Evolutionary conservation across 2,888 invertebrate genomes (phyloP).

Genomic region (Colletes collaris): DNA sequence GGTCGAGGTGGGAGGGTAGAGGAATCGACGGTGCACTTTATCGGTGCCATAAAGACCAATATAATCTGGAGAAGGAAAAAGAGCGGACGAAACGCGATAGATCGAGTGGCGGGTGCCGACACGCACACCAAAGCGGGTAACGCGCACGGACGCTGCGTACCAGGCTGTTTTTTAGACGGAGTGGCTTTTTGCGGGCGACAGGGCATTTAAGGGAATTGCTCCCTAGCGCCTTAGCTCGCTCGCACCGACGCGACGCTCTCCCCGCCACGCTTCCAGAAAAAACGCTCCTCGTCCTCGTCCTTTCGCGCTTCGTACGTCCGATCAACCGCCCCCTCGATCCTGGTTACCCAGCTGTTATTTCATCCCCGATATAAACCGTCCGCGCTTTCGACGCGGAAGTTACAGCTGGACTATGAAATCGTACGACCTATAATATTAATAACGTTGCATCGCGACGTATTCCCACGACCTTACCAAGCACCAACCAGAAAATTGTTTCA

Average conservation of each 20-base stretch:
- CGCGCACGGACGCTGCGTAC: slow-evolving; percentile 59
- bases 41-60: slow-evolving; percentile 79
- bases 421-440: no score
- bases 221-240: slow-evolving; percentile 73
- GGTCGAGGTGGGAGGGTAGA: slow-evolving; percentile 41
- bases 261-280: slow-evolving; percentile 9
- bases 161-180: slow-evolving; percentile 78
- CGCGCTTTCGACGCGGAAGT: no score
- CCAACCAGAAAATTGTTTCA: no score
- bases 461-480: no score
- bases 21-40: slow-evolving; percentile 79
- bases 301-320: not conserved
- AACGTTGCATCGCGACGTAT: no score
- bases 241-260: not conserved
- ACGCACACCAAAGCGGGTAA: slow-evolving; percentile 56
- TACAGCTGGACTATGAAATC: no score
- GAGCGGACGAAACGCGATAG: slow-evolving; percentile 46
- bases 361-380: slow-evolving; percentile 13
- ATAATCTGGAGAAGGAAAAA: slow-evolving; percentile 75
- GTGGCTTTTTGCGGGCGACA: slow-evolving; percentile 81
- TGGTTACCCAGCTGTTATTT: not conserved
- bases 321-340: not conserved
- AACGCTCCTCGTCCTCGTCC: slow-evolving; percentile 19
- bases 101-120: slow-evolving; percentile 71
- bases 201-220: slow-evolving; percentile 82